Base-by-base conservation (phyloP, 2,888 invertebrate species). In the Cecidostiba fungosa region DNA sequence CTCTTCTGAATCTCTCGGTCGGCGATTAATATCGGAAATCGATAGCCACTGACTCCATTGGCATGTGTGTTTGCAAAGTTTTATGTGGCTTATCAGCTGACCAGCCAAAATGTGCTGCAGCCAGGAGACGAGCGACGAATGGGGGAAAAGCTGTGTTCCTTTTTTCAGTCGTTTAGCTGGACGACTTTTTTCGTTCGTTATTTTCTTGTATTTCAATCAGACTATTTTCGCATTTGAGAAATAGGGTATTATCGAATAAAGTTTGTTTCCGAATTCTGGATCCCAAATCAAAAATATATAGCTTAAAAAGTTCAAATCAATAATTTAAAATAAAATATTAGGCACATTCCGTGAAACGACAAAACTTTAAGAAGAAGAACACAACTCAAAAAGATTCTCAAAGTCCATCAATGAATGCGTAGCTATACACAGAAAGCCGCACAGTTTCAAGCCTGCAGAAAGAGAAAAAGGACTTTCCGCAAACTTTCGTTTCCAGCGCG, bases 1-100 rank as follows among this genome's bases (percentile, higher is more conserved):
- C 72, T 26, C 72, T 39, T 39, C 4, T 14, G n/a, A 36, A 73
- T 78, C 69, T 39, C 77, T 19, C 43, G 79, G 69, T n/a, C 66
- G 50, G 59, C 59, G 79, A 79, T 85, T 85, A 79, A 83, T 69
- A 86, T 86, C 70, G 82, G 83, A 39, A 80, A 86, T 86, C 85
- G 79, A 86, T 82, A 83, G 26, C 43, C 3, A 6, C 10, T 26
- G 29, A 10, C 62, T 43, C 62, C 12, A 59, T 32, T 36, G n/a
- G 32, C 14, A 23, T 62, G 47, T 14, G 72, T 16, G 32, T n/a
- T 19, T 10, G 50, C 43, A 36, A 70, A 50, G 69, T 70, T 82
- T 39, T 70, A 50, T 77, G 47, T 77, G 29, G 50, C 26, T 76
- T 36, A 59, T 82, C 50, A 62, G 76, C 1, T 70, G 29, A 16